These are phyloP conservation scores for Sandelia bainsii DNA, from an alignment of 2,797 vertebrate genomes.

Conservation along the genomic window DNA sequence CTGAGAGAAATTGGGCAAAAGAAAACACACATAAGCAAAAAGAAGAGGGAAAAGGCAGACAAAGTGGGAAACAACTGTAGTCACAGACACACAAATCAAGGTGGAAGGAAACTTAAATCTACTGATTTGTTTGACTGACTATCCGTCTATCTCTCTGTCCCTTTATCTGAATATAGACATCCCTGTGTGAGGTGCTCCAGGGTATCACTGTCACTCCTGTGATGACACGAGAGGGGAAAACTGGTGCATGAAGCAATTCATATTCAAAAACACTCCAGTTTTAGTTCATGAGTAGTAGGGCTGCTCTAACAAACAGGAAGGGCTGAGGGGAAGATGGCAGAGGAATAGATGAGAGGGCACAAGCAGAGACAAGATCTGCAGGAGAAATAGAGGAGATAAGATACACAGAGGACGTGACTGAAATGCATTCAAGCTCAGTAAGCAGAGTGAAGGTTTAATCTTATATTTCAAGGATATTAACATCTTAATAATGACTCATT, in stretches of 20 bases:
- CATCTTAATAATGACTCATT: conserved; percentile 49
- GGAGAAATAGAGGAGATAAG: conserved; percentile 41
- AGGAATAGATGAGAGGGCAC: conserved; percentile 30
- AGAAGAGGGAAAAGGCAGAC: background rate
- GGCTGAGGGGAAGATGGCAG: conserved; percentile 38
- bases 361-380: conserved; percentile 41
- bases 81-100: conserved; percentile 28
- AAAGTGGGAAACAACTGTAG: conserved; percentile 26
- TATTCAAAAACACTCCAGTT: conserved; percentile 76
- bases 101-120: conserved; percentile 41
- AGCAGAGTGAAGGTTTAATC: conserved; percentile 29
- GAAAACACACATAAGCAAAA: conserved; percentile 7
- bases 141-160: conserved; percentile 30
- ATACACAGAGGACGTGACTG: conserved; percentile 32
- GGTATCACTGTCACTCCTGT: conserved; percentile 71
- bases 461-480: conserved; percentile 45
- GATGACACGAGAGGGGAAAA: conserved; percentile 66
- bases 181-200: conserved; percentile 63
- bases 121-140: conserved; percentile 30
- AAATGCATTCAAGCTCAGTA: conserved; percentile 37
- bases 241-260: conserved; percentile 78
- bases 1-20: conserved; percentile 3
- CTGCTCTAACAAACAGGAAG: conserved; percentile 42
- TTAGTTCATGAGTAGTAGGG: conserved; percentile 56
- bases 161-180: conserved; percentile 69